Evolutionary conservation across 2,888 invertebrate genomes (phyloP), one percentile per base, ranked within the genome.

Genomic region (Stenolophus ochropezus): DNA sequence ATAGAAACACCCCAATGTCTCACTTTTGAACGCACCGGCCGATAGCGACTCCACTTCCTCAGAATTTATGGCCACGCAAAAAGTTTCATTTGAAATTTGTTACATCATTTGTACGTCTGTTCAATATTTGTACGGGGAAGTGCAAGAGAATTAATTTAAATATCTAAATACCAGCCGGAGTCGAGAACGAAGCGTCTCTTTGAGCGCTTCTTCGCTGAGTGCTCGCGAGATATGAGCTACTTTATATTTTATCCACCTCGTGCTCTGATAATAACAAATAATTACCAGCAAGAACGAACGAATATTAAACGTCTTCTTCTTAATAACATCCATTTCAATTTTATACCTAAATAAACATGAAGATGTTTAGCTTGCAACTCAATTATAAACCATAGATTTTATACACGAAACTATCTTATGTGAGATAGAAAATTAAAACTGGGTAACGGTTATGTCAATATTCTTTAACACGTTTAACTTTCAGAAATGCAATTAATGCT

Each of bases 31-130:
- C 23, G 51, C 56, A 56, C 3, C 18, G 69, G 21, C 58, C 74
- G 81, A 81, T 81, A 81, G 56, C 81, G 58, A 8, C 20, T 58
- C 73, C 75, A 42, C 56, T 78, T 65, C 75, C 58, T 77, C 25
- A 42, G 18, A 86, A 86, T 86, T 86, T 86, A 86, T 86, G 84
- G 84, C 84, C 85, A 84, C 82, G 85, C 85, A 85, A 86, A 86
- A 85, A 86, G 86, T 86, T 86, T 85, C 85, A 85, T 86, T 86
- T 86, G 85, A 86, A 86, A 86, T 86, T 86, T 86, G 86, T 85
- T 85, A 85, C 86, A 85, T 86, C 86, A 86, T 86, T 86, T 84
- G 84, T 83, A 84, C 79, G 83, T 83, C 33, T 51, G 71, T 33
- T 78, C 47, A 74, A 27, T 75, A 65, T 61, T 78, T 78, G n/a